Conservation (phyloP, 1,140 invertebrate species). For the Microvelia longipes region DNA sequence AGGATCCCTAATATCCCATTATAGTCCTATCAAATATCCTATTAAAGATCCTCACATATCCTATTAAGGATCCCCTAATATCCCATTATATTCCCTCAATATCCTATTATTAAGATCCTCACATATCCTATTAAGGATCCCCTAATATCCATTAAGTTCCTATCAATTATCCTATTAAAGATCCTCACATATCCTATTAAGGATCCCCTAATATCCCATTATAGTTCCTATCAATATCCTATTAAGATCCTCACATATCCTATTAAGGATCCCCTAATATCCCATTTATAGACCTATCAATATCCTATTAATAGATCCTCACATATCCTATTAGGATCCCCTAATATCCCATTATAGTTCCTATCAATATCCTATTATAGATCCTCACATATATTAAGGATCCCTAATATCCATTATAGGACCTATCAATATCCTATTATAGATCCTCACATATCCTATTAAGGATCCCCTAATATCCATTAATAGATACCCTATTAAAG, state of each 20-base stretch:
- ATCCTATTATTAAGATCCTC: too few species aligned
- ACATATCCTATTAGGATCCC: too few species aligned
- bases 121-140: too few species aligned
- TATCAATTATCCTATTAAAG: too few species aligned
- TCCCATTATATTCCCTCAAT: too few species aligned
- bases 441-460: not conserved
- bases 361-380: too few species aligned
- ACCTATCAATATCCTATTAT: not conserved
- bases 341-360: too few species aligned
- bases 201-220: not conserved
- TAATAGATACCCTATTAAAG: not conserved
- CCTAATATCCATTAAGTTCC: too few species aligned
- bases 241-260: not conserved
- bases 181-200: not conserved
- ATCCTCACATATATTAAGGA: not conserved
- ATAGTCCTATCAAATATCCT: too few species aligned
- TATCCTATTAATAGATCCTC: not conserved
- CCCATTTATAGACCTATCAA: not conserved
- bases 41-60: too few species aligned
- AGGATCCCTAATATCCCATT: too few species aligned
- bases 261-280: not conserved
- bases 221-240: not conserved
- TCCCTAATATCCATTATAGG: not conserved
- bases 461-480: not conserved
- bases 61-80: too few species aligned